Percentiles rank a stretch among this genome's conserved stretches.
phyloP scores from a whole-genome alignment of 1,140 invertebrate species.

The Heliothis virescens region DNA sequence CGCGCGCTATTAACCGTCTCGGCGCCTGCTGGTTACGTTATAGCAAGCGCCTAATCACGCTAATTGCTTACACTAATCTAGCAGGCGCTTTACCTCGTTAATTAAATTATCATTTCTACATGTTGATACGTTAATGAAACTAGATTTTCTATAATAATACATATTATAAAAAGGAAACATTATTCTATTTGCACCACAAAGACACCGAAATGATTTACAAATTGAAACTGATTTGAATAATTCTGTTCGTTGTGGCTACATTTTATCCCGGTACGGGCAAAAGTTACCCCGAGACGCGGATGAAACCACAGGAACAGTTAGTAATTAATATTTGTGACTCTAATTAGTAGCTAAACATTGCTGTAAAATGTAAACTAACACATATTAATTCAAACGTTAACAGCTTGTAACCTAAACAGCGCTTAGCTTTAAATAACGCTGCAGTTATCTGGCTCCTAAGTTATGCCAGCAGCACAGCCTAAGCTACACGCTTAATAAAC shows the following conservation, averaged over 20 bases:
- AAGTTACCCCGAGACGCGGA: too few relatives aligned
- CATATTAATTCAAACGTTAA: background rate
- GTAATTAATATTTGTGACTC: too few relatives aligned
- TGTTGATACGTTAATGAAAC: background rate
- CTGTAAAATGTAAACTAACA: background rate
- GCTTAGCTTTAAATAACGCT: slow-evolving; percentile 19
- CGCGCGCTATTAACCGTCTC: slow-evolving; percentile 41
- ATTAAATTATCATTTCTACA: slow-evolving; percentile 38
- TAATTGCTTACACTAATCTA: slow-evolving; percentile 55
- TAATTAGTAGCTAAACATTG: background rate
- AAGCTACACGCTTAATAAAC: slow-evolving; percentile 32
- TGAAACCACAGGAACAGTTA: too few relatives aligned
- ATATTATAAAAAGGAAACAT: too few relatives aligned
- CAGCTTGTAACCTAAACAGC: slow-evolving; percentile 32
- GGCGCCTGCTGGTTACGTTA: slow-evolving; percentile 50
- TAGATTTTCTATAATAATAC: background rate
- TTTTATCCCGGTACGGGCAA: too few relatives aligned
- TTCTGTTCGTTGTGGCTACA: too few relatives aligned
- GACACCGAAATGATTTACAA: too few relatives aligned
- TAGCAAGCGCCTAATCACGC: slow-evolving; percentile 54
- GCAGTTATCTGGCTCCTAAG: slow-evolving; percentile 14
- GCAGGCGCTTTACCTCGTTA: slow-evolving; percentile 50
- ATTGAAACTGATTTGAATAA: too few relatives aligned
- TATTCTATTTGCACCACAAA: too few relatives aligned
- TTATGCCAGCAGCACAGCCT: slow-evolving; percentile 19